These are phyloP conservation scores for Parnassius glacialis DNA, from an alignment of 2,888 invertebrate genomes.

Conservation along the genomic window DNA sequence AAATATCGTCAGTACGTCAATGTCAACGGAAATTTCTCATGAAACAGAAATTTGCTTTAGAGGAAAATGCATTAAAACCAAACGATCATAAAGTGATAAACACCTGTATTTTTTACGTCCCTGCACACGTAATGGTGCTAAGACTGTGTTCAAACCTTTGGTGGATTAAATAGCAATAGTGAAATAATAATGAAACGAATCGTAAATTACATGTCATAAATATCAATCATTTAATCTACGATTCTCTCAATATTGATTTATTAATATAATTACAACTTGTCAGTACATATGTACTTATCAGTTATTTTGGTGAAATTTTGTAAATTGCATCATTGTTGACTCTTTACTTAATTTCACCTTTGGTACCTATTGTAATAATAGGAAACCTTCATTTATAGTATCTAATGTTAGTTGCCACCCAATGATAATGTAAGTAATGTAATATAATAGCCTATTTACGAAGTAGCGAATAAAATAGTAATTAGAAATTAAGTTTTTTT, in stretches of 20 bases:
- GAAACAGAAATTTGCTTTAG: constrained; percentile 94
- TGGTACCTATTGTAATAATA: constrained; percentile 32
- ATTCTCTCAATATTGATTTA: constrained; percentile 24
- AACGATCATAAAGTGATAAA: constrained; percentile 53
- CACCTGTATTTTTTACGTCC: not conserved
- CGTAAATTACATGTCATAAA: not conserved
- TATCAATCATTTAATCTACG: constrained; percentile 1
- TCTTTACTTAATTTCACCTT: constrained; percentile 75
- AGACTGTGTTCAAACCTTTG: constrained; percentile 59
- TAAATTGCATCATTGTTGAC: constrained; percentile 57
- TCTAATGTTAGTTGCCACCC: constrained; percentile 50
- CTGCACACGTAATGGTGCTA: constrained; percentile 45
- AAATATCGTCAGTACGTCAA: constrained; percentile 85
- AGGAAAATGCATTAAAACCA: constrained; percentile 90
- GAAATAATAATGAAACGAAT: constrained; percentile 19
- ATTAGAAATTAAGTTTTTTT: constrained; percentile 34
- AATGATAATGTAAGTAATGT: constrained; percentile 32
- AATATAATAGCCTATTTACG: constrained; percentile 38
- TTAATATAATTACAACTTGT: constrained; percentile 17
- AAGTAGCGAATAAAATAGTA: constrained; percentile 1
- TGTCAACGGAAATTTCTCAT: constrained; percentile 90
- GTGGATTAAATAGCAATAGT: constrained; percentile 21
- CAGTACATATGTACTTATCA: constrained; percentile 26
- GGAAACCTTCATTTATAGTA: constrained; percentile 29
- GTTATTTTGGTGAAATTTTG: constrained; percentile 67